A percentile compares a stretch with the other conserved stretches of the same genome.
phyloP scores from a whole-genome alignment of 2,113 vertebrate species.

The Menura novaehollandiae region DNA sequence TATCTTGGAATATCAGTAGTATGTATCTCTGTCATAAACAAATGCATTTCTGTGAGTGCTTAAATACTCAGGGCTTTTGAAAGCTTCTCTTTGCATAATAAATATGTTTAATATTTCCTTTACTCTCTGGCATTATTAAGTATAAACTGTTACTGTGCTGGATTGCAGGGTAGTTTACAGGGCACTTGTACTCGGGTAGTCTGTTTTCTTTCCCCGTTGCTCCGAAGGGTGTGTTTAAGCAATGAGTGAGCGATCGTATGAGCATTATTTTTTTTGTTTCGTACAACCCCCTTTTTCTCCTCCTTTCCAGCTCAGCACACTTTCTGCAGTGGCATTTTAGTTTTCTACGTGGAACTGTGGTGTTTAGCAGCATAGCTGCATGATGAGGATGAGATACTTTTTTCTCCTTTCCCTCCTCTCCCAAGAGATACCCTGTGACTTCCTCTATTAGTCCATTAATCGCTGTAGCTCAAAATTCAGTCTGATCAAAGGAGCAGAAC shows the following conservation, averaged over 20 bases:
- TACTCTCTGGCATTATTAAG: neutral
- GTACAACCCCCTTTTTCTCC: neutral
- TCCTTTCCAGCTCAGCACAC: slow-evolving; percentile 1
- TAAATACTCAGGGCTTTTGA: slow-evolving; percentile 1
- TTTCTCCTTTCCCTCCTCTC: neutral
- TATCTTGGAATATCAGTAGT: neutral
- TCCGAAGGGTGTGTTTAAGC: neutral
- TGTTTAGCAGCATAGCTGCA: neutral
- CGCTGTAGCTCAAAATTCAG: slow-evolving; percentile 37
- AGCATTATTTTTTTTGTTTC: neutral
- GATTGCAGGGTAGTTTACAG: slow-evolving; percentile 11
- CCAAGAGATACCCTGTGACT: slow-evolving; percentile 34
- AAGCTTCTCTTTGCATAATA: neutral
- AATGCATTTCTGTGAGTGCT: neutral
- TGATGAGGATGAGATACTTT: neutral
- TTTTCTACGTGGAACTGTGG: neutral
- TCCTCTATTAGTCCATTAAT: slow-evolving; percentile 62
- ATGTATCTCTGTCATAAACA: neutral
- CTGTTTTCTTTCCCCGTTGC: neutral
- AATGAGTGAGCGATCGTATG: neutral
- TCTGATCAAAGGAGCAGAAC: slow-evolving; percentile 65
- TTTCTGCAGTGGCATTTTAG: neutral
- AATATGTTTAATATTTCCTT: slow-evolving; percentile 27
- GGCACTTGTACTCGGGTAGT: neutral
- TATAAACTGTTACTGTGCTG: neutral